phyloP scores from a whole-genome alignment of 2,797 vertebrate species.

The Paedocypris micromegethes region DNA sequence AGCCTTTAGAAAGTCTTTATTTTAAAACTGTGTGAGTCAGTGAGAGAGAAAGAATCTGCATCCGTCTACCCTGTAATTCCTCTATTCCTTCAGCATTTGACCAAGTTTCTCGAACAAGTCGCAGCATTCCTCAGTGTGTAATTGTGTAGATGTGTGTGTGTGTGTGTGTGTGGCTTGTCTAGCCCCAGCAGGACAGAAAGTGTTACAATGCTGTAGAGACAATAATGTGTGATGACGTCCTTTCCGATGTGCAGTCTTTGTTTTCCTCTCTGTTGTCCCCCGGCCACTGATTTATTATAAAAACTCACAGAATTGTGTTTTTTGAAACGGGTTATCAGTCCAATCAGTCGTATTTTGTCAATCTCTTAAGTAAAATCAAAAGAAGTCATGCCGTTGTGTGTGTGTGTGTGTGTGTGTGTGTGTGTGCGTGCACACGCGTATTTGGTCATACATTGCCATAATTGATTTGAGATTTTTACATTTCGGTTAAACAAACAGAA shows the following conservation, averaged over 20 bases:
- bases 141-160: neutral
- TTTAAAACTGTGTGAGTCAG: neutral
- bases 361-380: too few relatives aligned
- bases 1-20: neutral
- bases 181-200: slow-evolving; percentile 15
- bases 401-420: too few relatives aligned
- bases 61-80: slow-evolving; percentile 1
- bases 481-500: too few relatives aligned
- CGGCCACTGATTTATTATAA: slow-evolving; percentile 4
- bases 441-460: too few relatives aligned
- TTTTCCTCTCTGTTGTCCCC: neutral
- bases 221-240: neutral
- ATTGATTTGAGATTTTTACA: too few relatives aligned
- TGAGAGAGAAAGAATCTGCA: neutral
- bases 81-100: neutral
- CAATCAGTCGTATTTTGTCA: too few relatives aligned
- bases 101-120: slow-evolving; percentile 4
- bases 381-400: too few relatives aligned
- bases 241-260: slow-evolving; percentile 2
- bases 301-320: too few relatives aligned
- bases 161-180: neutral
- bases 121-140: slow-evolving; percentile 4
- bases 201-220: slow-evolving; percentile 34
- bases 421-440: too few relatives aligned
- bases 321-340: too few relatives aligned